Base-by-base conservation (phyloP, 2,888 invertebrate species). In the Artemia sinica region DNA sequence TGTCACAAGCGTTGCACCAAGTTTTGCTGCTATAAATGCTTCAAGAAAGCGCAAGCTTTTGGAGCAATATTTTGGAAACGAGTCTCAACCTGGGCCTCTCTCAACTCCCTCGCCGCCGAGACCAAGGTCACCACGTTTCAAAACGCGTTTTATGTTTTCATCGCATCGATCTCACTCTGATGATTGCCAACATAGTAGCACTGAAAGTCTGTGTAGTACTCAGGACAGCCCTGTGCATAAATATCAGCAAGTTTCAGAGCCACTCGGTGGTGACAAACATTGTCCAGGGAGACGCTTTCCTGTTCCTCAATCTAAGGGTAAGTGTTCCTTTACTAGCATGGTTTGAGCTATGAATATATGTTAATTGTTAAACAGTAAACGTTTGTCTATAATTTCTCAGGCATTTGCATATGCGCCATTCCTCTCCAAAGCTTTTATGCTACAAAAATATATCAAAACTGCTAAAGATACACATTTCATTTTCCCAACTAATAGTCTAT, bases 201-300 rank as follows among this genome's bases (percentile, higher is more conserved):
- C 70, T 18, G 70, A 70, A 41, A 68, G 68, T 28, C 66, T 70
- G 66, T 69, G 69, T 66, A 68, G 68, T 50, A 70, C 68, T 49
- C 68, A 67, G 18, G 70, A 58, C 18, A n/a, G 28, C 9, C 14
- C n/a, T 18, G 11, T 58, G 11, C 14, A 28, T 18, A 58, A n/a
- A n/a, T n/a, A 11, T 28, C 63, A 58, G 63, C 63, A 58, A 58
- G 14, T 9, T 28, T 58, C 41, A 58, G 28, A 10, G 11, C 28
- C 12, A 18, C 63, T 18, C 14, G 28, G 63, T 8, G 28, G 63
- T 58, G 9, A 58, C n/a, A 28, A 58, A 10, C 14, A 10, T 28
- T 58, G 14, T 10, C 63, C 63, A 58, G 2, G 9, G 63, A 58
- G 10, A 58, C 8, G 8, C 10, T 58, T 28, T 58, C 28, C 63